Evolutionary conservation across 1,140 invertebrate species (phyloP).

Genomic region (Gerris buenoi): DNA sequence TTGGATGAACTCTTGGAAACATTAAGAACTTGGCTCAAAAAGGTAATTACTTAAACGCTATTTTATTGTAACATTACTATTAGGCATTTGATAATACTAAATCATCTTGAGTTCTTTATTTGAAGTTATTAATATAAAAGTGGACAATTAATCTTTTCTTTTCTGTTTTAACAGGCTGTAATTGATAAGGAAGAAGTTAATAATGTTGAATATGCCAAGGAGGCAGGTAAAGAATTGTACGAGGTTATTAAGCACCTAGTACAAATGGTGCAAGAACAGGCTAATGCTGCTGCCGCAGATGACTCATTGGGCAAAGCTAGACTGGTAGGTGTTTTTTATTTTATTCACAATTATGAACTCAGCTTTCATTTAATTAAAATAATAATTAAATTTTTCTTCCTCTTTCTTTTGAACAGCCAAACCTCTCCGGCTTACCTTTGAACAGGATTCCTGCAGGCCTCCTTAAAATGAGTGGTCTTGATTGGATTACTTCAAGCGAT

Average conservation of each 20-base stretch:
- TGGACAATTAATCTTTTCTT: not conserved
- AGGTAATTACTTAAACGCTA: not conserved
- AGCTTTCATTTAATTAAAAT: not conserved
- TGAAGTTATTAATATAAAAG: not conserved
- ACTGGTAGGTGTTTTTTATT: not conserved
- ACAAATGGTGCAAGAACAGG: no score
- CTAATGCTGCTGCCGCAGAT: no score
- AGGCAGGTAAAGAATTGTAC: not conserved
- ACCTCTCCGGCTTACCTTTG: not conserved
- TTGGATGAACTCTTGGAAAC: not conserved
- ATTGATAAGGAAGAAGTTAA: not conserved
- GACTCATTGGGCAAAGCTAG: not conserved
- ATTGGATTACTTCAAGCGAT: not conserved
- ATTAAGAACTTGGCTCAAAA: not conserved
- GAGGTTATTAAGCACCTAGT: not conserved
- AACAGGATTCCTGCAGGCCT: not conserved
- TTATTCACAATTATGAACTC: not conserved
- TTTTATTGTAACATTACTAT: not conserved
- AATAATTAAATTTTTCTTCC: not conserved
- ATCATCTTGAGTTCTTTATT: not conserved
- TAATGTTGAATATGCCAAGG: not conserved
- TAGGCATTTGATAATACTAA: not conserved
- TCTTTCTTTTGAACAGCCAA: not conserved
- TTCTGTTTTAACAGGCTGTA: not conserved
- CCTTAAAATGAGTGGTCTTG: not conserved